Evolutionary conservation across 2,888 invertebrate species (phyloP).

Genomic region (Seladonia tumulorum): DNA sequence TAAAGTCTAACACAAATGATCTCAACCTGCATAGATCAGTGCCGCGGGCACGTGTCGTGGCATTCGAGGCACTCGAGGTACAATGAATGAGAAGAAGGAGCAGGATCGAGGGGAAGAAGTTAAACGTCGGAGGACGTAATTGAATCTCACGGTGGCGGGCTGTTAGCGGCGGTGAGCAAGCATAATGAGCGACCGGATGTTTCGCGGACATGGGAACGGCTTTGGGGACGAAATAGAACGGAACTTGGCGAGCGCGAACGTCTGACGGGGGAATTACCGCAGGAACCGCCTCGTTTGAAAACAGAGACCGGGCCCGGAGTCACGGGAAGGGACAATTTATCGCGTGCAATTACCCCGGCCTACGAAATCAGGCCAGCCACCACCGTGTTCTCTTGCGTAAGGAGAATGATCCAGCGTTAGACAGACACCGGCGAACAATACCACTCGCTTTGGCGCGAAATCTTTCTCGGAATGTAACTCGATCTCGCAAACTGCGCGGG

Average conservation of each 20-base stretch:
- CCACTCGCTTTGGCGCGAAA: background rate
- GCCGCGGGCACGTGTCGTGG: background rate
- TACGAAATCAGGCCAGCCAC: constrained; percentile 69
- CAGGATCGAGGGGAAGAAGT: background rate
- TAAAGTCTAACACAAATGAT: no score
- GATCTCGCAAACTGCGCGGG: background rate
- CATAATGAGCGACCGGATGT: constrained; percentile 63
- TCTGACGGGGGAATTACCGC: constrained; percentile 49
- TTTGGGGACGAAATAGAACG: constrained; percentile 61
- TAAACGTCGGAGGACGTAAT: constrained; percentile 33
- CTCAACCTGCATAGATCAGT: no score
- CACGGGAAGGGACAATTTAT: constrained; percentile 77
- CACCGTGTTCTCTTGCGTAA: constrained; percentile 63
- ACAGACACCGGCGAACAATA: background rate
- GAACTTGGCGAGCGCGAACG: constrained; percentile 48
- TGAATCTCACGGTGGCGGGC: constrained; percentile 47
- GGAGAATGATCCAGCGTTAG: constrained; percentile 24
- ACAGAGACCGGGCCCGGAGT: constrained; percentile 44
- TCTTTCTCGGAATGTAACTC: background rate
- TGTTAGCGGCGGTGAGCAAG: constrained; percentile 37
- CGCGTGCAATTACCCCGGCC: constrained; percentile 74
- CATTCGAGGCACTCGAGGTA: background rate
- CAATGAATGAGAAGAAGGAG: background rate
- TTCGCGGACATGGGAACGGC: constrained; percentile 59
- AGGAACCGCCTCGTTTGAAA: constrained; percentile 67